Evolutionary conservation across 2,113 vertebrate species (phyloP).

Genomic region (Spizaetus ornatus): DNA sequence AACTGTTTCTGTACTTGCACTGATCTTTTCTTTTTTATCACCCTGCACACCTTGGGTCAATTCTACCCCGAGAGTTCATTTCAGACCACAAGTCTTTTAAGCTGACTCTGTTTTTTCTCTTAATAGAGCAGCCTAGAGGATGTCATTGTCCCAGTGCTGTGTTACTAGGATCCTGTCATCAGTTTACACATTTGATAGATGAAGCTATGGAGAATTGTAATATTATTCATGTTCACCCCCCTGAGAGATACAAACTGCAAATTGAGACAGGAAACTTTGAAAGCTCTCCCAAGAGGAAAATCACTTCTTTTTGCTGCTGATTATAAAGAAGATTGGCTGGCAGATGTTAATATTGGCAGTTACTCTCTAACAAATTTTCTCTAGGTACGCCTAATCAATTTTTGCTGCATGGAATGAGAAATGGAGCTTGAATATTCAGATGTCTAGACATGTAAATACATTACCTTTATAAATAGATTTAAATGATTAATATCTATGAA

Average conservation of each 20-base stretch:
- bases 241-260: conserved; percentile 31
- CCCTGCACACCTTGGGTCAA: neutral
- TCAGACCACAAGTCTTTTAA: neutral
- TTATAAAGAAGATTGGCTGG: conserved; percentile 61
- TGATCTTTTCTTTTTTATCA: neutral
- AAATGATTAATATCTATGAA: conserved; percentile 47
- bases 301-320: conserved; percentile 57
- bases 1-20: neutral
- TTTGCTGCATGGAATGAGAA: conserved; percentile 44
- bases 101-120: neutral
- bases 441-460: conserved; percentile 29
- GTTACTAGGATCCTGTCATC: neutral
- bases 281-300: conserved; percentile 50
- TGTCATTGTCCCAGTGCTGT: neutral
- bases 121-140: neutral
- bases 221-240: neutral
- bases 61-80: neutral
- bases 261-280: conserved; percentile 40
- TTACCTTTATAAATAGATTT: conserved; percentile 55
- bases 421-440: conserved; percentile 4
- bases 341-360: conserved; percentile 67
- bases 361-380: conserved; percentile 67
- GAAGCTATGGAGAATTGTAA: neutral
- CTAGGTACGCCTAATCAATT: conserved; percentile 54
- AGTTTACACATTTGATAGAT: conserved; percentile 18